phyloP scores from a whole-genome alignment of 2,888 invertebrate genomes.

The Diarsia mendica region DNA sequence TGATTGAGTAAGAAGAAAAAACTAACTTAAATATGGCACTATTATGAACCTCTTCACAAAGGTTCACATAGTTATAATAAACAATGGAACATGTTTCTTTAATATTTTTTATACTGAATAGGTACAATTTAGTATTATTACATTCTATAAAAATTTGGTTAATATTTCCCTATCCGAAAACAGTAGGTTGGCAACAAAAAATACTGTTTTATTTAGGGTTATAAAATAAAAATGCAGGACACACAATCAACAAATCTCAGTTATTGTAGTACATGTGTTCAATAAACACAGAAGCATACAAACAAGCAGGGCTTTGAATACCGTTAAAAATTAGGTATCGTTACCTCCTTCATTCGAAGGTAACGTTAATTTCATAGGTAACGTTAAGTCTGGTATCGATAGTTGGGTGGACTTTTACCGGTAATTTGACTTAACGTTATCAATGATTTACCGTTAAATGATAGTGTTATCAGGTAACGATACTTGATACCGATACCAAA shows the following conservation, averaged over 20 bases:
- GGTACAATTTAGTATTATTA: not conserved
- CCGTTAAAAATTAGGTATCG: too few species aligned
- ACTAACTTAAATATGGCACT: not conserved
- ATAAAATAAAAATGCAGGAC: not conserved
- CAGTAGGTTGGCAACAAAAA: not conserved
- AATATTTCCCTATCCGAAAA: not conserved
- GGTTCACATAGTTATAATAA: too few species aligned
- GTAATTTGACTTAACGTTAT: too few species aligned
- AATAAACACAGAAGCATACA: not conserved
- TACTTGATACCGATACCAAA: too few species aligned
- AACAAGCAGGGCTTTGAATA: not conserved
- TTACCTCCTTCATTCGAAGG: too few species aligned
- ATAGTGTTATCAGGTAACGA: too few species aligned
- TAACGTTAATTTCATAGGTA: too few species aligned
- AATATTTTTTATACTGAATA: not conserved
- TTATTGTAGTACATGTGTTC: constrained; percentile 2
- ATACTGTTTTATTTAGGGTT: not conserved
- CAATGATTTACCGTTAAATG: too few species aligned
- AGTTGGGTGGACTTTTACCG: too few species aligned
- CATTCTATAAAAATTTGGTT: not conserved
- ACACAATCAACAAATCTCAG: not conserved
- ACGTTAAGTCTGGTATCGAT: too few species aligned
- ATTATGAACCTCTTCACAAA: not conserved
- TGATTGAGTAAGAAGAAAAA: not conserved
- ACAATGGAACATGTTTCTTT: not conserved